Evolutionary conservation across 2,113 vertebrate species (phyloP).

Genomic region (Tragelaphus strepsiceros): DNA sequence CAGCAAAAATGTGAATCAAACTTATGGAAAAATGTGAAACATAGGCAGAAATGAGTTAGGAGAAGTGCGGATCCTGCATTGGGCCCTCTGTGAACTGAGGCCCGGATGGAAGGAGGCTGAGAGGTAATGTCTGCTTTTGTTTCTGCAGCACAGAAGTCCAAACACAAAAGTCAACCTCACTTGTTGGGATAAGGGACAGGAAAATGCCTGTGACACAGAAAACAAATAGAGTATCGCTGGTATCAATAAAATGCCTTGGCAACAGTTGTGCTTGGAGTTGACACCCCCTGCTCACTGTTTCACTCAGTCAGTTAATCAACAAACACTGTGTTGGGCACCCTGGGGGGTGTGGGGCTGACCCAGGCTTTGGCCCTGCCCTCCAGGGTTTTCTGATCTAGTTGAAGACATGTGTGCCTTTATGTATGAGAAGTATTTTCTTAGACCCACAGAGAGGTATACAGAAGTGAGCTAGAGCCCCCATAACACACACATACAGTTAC

Average conservation of each 20-base stretch:
- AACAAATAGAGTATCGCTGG: rapidly evolving
- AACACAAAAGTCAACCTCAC: background rate
- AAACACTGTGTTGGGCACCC: background rate
- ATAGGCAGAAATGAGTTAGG: rapidly evolving
- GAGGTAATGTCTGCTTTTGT: background rate
- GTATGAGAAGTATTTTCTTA: background rate
- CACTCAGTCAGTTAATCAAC: background rate
- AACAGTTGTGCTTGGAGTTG: background rate
- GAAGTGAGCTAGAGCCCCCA: background rate
- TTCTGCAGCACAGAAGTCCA: background rate
- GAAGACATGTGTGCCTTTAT: background rate
- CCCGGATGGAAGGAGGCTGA: background rate
- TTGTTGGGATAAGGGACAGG: background rate
- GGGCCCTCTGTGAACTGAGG: background rate
- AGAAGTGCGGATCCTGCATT: rapidly evolving
- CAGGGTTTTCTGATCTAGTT: background rate
- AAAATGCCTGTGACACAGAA: background rate
- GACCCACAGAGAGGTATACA: background rate
- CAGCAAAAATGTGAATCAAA: background rate
- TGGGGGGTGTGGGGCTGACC: too few species aligned
- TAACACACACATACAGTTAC: rapidly evolving
- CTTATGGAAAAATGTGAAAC: background rate
- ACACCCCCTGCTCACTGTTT: background rate
- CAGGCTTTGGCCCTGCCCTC: background rate
- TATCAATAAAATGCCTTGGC: background rate